phyloP scores from a whole-genome alignment of 1,140 invertebrate genomes.

The Drosophila persimilis region DNA sequence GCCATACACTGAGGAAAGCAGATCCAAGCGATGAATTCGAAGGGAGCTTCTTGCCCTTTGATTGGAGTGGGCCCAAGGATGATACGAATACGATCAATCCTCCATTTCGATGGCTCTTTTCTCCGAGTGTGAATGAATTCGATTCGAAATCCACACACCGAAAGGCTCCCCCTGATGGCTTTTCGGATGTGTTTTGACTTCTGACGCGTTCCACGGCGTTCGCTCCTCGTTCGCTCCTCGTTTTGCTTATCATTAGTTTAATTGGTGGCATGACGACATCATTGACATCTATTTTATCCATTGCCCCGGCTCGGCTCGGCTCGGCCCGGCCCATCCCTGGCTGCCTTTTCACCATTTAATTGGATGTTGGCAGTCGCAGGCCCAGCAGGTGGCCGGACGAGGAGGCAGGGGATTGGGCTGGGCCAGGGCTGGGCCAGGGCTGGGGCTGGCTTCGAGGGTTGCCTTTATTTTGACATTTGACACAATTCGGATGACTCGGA shows the following conservation, averaged over 20 bases:
- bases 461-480: slow-evolving; percentile 77
- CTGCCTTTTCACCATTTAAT: slow-evolving; percentile 66
- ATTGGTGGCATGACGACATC: slow-evolving; percentile 79
- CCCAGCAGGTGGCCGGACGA: slow-evolving; percentile 48
- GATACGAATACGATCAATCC: too few species aligned
- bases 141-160: too few species aligned
- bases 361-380: slow-evolving; percentile 65
- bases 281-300: slow-evolving; percentile 16
- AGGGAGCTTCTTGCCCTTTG: too few species aligned
- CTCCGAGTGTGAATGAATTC: too few species aligned
- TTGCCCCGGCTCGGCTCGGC: too few species aligned
- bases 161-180: not conserved
- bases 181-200: slow-evolving; percentile 65
- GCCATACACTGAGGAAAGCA: too few species aligned
- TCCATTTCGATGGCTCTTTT: too few species aligned
- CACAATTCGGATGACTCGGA: slow-evolving; percentile 58
- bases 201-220: slow-evolving; percentile 38
- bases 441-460: not conserved
- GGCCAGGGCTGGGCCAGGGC: too few species aligned
- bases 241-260: slow-evolving; percentile 79
- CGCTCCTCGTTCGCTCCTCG: slow-evolving; percentile 28
- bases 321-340: not conserved
- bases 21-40: too few species aligned
- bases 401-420: too few species aligned
- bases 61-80: too few species aligned